Evolutionary conservation across 1,140 invertebrate species (phyloP).

Genomic region (Manduca sexta): DNA sequence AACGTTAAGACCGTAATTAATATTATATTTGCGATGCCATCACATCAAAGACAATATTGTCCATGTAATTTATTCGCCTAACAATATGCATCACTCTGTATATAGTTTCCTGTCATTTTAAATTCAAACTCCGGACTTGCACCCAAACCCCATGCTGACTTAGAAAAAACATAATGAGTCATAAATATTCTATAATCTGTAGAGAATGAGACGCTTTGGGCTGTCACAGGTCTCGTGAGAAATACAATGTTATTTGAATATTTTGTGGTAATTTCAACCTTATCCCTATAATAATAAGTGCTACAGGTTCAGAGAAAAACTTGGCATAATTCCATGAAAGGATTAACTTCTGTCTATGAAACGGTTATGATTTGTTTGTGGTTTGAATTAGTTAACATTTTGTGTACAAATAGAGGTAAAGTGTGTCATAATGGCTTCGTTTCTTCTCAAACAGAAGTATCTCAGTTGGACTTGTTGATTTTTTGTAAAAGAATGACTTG

Average conservation of each 20-base stretch:
- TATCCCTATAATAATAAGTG: background rate
- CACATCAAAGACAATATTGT: background rate
- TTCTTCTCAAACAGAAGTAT: no score
- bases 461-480: no score
- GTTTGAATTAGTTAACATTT: background rate
- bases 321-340: slow-evolving; percentile 2
- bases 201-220: slow-evolving; percentile 35
- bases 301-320: background rate
- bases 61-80: background rate
- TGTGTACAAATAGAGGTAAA: no score
- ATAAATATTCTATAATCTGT: slow-evolving; percentile 51
- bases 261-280: slow-evolving; percentile 4
- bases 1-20: no score
- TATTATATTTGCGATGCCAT: no score
- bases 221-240: slow-evolving; percentile 35
- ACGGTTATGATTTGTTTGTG: slow-evolving; percentile 8
- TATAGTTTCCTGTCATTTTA: slow-evolving; percentile 28
- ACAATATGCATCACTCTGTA: slow-evolving; percentile 20
- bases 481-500: no score
- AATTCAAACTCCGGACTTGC: slow-evolving; percentile 13
- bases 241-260: background rate
- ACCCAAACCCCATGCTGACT: slow-evolving; percentile 27
- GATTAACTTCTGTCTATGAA: slow-evolving; percentile 14
- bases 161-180: slow-evolving; percentile 34
- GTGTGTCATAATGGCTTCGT: no score